Conservation (phyloP, 2,113 vertebrate species). For the Otis tarda region DNA sequence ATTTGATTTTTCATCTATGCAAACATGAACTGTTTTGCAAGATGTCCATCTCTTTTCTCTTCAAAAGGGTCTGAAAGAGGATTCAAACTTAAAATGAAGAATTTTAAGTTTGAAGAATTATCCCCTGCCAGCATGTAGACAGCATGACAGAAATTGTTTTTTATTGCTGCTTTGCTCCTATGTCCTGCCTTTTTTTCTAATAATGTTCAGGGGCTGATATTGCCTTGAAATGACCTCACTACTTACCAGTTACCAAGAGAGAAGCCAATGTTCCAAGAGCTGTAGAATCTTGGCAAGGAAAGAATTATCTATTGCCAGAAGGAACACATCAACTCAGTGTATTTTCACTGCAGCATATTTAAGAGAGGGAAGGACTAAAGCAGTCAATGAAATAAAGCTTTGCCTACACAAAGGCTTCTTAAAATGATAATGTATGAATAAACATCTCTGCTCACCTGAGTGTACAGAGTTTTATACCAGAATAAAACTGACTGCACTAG, state of each 20-base stretch:
- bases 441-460: background rate
- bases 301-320: slow-evolving; percentile 31
- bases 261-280: background rate
- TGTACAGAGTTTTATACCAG: background rate
- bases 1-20: background rate
- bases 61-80: background rate
- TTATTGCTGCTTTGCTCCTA: background rate
- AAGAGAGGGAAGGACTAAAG: background rate
- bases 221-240: background rate
- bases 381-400: background rate
- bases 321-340: background rate
- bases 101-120: background rate
- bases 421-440: background rate
- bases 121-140: background rate
- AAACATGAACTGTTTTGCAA: background rate
- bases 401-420: background rate
- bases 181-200: background rate
- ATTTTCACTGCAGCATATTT: background rate
- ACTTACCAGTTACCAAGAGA: background rate
- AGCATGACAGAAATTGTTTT: background rate
- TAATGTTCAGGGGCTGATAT: background rate
- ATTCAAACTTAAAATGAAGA: background rate
- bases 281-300: slow-evolving; percentile 7
- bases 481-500: background rate
- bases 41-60: background rate